A percentile compares a stretch with the other conserved stretches of the same genome.
Evolutionary conservation across 2,797 vertebrate species (phyloP).

Genomic region (Gobio occitaniae): DNA sequence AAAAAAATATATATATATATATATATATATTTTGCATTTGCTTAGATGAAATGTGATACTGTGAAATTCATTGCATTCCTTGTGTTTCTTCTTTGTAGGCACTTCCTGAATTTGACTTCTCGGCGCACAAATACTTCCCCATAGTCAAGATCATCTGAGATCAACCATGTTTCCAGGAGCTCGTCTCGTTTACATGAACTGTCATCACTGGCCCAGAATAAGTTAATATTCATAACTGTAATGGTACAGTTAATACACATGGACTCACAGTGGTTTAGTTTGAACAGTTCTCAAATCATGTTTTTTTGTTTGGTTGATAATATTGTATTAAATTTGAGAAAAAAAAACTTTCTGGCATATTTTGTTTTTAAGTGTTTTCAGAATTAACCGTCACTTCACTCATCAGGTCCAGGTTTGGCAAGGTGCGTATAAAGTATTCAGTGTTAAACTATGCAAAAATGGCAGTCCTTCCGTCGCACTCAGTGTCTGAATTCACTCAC

Average conservation of each 20-base stretch:
- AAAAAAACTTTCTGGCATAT: background rate
- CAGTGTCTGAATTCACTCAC: too few relatives aligned
- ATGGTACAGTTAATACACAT: background rate
- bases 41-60: background rate
- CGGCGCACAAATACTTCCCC: conserved; percentile 97
- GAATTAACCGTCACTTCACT: background rate
- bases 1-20: too few relatives aligned
- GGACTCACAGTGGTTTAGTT: background rate
- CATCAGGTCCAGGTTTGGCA: background rate
- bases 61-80: background rate
- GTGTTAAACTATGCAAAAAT: too few relatives aligned
- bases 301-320: background rate
- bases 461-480: too few relatives aligned
- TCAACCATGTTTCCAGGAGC: background rate
- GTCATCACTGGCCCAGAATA: background rate
- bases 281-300: background rate
- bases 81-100: conserved; percentile 76
- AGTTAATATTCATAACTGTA: conserved; percentile 1
- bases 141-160: conserved; percentile 92
- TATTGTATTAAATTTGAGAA: background rate
- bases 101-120: conserved; percentile 98
- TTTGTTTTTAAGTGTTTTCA: background rate
- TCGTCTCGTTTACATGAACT: background rate
- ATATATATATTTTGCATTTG: background rate
- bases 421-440: background rate